Conservation (phyloP, 2,888 invertebrate genomes). For the Hirtodrosophila histrioides region DNA sequence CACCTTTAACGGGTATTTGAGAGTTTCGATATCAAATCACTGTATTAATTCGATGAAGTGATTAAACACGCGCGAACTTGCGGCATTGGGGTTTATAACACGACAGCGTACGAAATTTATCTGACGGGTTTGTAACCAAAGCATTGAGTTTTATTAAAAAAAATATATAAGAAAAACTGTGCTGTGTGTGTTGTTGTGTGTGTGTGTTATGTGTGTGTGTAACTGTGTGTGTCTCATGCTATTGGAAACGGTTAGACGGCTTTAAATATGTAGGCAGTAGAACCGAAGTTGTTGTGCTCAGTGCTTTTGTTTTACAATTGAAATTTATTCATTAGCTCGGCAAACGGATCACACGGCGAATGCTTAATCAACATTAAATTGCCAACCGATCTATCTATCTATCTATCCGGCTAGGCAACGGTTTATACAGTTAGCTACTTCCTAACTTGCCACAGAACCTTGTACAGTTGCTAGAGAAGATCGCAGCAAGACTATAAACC, state of each 20-base stretch:
- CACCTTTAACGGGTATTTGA: neutral
- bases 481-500: conserved; percentile 20
- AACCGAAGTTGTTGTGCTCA: conserved; percentile 16
- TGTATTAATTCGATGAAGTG: neutral
- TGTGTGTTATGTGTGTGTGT: conserved; percentile 2
- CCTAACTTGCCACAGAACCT: neutral
- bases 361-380: conserved; percentile 37
- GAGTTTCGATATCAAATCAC: too few relatives aligned
- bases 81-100: conserved; percentile 22
- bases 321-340: conserved; percentile 54
- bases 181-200: conserved; percentile 4
- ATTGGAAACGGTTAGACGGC: conserved; percentile 33
- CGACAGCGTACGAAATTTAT: conserved; percentile 61
- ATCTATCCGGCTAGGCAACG: neutral
- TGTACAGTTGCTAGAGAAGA: conserved; percentile 20
- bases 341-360: conserved; percentile 58
- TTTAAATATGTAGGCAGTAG: conserved; percentile 21
- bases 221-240: conserved; percentile 26
- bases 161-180: conserved; percentile 56
- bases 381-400: neutral
- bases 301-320: conserved; percentile 37
- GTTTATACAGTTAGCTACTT: neutral
- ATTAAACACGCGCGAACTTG: conserved; percentile 15
- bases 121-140: conserved; percentile 60
- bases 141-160: conserved; percentile 55